These are phyloP conservation scores for Ochlodes sylvanus DNA, from an alignment of 2,888 invertebrate genomes.

Conservation along the genomic window DNA sequence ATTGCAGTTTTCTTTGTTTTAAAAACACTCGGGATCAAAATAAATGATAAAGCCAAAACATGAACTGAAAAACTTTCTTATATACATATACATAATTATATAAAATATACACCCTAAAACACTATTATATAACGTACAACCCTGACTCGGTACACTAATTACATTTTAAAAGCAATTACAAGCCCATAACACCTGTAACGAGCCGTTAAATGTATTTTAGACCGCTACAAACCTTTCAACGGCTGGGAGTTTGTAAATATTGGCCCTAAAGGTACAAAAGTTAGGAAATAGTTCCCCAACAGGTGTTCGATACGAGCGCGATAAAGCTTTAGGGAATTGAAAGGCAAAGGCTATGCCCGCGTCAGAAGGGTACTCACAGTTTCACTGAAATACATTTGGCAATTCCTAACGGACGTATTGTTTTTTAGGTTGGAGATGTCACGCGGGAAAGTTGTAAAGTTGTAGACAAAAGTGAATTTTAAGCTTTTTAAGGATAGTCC, in stretches of 20 bases:
- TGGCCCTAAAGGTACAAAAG: conserved; percentile 37
- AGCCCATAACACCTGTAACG: conserved; percentile 10
- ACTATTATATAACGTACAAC: background rate
- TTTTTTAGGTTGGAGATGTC: background rate
- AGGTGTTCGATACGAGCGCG: conserved; percentile 33
- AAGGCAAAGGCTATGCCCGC: conserved; percentile 23
- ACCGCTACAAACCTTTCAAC: conserved; percentile 12
- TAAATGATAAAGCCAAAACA: background rate
- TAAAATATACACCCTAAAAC: background rate
- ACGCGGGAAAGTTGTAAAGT: background rate
- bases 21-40: too few relatives aligned
- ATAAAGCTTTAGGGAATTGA: conserved; percentile 29
- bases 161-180: conserved; percentile 15
- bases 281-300: conserved; percentile 33
- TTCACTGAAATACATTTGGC: conserved; percentile 15
- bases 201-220: conserved; percentile 5
- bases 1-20: too few relatives aligned
- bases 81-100: too few relatives aligned
- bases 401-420: conserved; percentile 13
- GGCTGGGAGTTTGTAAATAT: conserved; percentile 24
- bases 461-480: background rate
- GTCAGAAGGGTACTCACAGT: conserved; percentile 16
- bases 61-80: background rate
- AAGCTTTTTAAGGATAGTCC: background rate
- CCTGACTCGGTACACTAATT: background rate